phyloP scores from a whole-genome alignment of 1,140 invertebrate species.

The Pachypsylla venusta region DNA sequence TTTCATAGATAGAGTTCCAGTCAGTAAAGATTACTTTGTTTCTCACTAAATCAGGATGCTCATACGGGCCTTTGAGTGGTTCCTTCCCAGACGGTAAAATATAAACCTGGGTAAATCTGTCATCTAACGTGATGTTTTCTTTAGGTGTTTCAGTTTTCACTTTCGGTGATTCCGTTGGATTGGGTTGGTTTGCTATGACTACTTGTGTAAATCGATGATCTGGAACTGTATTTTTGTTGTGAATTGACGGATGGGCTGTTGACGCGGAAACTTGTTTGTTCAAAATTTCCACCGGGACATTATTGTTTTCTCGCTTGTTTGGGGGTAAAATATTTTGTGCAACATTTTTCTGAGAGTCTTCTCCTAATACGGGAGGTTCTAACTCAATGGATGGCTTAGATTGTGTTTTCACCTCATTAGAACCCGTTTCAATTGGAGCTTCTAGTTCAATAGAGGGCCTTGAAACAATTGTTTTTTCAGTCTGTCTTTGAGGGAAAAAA shows the following conservation, averaged over 20 bases:
- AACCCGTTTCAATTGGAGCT: neutral
- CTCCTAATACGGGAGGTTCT: neutral
- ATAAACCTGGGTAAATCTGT: neutral
- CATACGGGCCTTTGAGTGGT: neutral
- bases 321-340: neutral
- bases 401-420: neutral
- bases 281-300: too few relatives aligned
- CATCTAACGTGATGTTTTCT: neutral
- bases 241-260: too few relatives aligned
- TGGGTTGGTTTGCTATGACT: too few relatives aligned
- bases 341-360: neutral
- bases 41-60: neutral
- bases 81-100: neutral
- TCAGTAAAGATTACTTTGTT: slow-evolving; percentile 5
- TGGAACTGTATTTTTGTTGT: too few relatives aligned
- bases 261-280: too few relatives aligned
- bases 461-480: neutral
- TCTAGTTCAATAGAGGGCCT: neutral
- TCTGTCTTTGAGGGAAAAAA: too few relatives aligned
- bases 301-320: neutral
- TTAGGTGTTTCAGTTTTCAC: neutral
- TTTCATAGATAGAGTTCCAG: neutral
- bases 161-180: neutral
- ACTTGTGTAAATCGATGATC: too few relatives aligned
- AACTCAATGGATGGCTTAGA: neutral